Base-by-base conservation (phyloP, 2,113 vertebrate genomes). In the Cololabis saira region DNA sequence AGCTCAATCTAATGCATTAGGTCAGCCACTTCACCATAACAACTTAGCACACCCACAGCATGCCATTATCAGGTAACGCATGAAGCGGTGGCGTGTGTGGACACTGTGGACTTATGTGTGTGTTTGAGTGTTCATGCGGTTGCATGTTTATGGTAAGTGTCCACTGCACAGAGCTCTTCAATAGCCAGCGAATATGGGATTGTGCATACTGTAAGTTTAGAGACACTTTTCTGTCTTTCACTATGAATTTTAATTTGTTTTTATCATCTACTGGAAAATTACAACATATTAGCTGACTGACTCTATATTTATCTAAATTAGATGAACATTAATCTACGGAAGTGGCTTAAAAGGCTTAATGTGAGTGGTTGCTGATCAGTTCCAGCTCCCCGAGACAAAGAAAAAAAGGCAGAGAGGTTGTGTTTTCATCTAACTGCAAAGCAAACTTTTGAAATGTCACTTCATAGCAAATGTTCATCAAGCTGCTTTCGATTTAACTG, bases 1-100 rank as follows among this genome's bases (percentile, higher is more conserved):
- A 89, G 78, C 88, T 90, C 78, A 81, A 83, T 90, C 78, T 90
- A 90, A 89, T 90, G 84, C 84, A 88, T 89, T 87, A 87, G 88
- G 88, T 89, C 90, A 89, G 79, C 85, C 80, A 77, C 90, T 90
- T 72, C 81, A 88, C 77, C 61, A 67, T 81, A 80, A 83, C 85
- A 90, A 74, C 78, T 86, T 74, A 60, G 76, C 85, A 85, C 87
- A 89, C 90, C 87, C 87, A 91, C 90, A 71, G 88, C 71, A 82
- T 85, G 79, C 80, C 76, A 89, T 89, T 89, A 90, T 80, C 84
- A 86, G 82, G 64, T 83, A 87, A 87, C 82, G 67, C 78, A 86
- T 81, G 75, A 55, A 71, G 80, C 19, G 81, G 47, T 58, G 47
- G 42, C 30, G 67, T 56, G 53, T 58, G 51, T 44, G 18, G 27